These are phyloP conservation scores for Drosophila leonis DNA, from an alignment of 2,888 invertebrate species.

Conservation along the genomic window DNA sequence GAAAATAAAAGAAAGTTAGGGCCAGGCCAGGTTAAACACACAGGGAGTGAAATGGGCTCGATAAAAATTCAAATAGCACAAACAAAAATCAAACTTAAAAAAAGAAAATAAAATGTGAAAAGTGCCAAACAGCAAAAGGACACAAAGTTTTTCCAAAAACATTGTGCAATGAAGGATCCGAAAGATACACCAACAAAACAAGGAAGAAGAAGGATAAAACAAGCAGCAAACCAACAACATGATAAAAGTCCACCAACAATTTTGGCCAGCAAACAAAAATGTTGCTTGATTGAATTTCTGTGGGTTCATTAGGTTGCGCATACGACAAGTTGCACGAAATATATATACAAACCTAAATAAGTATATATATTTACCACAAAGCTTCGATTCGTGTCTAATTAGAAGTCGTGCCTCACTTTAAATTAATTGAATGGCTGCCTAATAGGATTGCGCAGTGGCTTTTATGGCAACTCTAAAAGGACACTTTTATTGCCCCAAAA, in stretches of 20 bases:
- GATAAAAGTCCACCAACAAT: constrained; percentile 10
- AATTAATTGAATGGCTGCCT: constrained; percentile 52
- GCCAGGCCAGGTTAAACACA: constrained; percentile 5
- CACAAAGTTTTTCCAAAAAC: constrained; percentile 13
- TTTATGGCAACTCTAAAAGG: constrained; percentile 54
- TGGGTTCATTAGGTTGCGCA: constrained; percentile 17
- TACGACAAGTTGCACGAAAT: constrained; percentile 27
- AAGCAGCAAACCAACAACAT: constrained; percentile 28
- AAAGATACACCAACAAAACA: constrained; percentile 2
- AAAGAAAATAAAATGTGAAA: constrained; percentile 9
- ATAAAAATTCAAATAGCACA: constrained; percentile 75
- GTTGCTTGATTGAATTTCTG: constrained; percentile 57
- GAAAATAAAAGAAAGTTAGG: not conserved
- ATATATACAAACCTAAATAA: not conserved
- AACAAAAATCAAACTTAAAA: constrained; percentile 38
- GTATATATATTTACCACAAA: constrained; percentile 19
- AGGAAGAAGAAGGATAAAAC: constrained; percentile 34
- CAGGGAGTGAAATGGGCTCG: constrained; percentile 25
- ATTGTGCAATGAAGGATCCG: constrained; percentile 39
- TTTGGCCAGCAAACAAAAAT: constrained; percentile 3
- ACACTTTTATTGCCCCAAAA: constrained; percentile 54
- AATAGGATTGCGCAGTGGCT: constrained; percentile 32
- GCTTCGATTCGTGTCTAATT: constrained; percentile 52
- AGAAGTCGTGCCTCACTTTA: constrained; percentile 30
- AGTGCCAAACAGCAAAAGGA: constrained; percentile 15